Base-by-base conservation (phyloP, 2,113 vertebrate genomes). In the Cheirogaleus medius region DNA sequence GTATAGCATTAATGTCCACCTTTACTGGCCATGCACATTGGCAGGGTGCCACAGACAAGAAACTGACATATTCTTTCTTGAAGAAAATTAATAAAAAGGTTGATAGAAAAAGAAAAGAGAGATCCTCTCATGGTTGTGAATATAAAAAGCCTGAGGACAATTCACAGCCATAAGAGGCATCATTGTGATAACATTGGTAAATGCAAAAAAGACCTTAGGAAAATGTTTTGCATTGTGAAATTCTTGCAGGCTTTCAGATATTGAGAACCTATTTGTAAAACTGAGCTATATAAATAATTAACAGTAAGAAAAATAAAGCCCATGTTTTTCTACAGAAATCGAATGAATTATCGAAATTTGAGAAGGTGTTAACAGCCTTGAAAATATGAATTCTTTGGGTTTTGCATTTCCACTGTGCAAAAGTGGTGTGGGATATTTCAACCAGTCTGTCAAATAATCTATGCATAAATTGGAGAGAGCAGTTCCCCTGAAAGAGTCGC, bases 251-350 rank as follows among this genome's bases (percentile, higher is more conserved):
- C 37, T 60, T 77, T 87, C 58, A 92, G 93, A 97, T 94, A 80
- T 37, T 60, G 56, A 96, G 69, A 93, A 85, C 76, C 58, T 91
- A 85, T 96, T 91, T 96, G 81, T 96, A 90, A 97, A 87, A 82
- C 44, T 77, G 82, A 94, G 58, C 60, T 94, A 82, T 76, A 96
- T 97, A 95, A 97, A 97, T 98, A 97, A 95, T 94, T 96, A 95
- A 95, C 37, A 63, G 91, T 58, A 94, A 95, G 64, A 98, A n/a
- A 58, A 98, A 86, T 60, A 97, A 83, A 98, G 60, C 66, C 95
- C 58, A 94, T 92, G 93, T 97, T 95, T 98, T 98, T 87, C 83
- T 93, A 93, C 0, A 49, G 60, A 95, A 60, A 97, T 98, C 82
- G 77, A 86, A 95, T 98, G 97, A 85, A 97, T 97, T 97, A 91